These are phyloP conservation scores for Acanthosoma haemorrhoidale DNA, from an alignment of 2,888 invertebrate species.

Conservation along the genomic window DNA sequence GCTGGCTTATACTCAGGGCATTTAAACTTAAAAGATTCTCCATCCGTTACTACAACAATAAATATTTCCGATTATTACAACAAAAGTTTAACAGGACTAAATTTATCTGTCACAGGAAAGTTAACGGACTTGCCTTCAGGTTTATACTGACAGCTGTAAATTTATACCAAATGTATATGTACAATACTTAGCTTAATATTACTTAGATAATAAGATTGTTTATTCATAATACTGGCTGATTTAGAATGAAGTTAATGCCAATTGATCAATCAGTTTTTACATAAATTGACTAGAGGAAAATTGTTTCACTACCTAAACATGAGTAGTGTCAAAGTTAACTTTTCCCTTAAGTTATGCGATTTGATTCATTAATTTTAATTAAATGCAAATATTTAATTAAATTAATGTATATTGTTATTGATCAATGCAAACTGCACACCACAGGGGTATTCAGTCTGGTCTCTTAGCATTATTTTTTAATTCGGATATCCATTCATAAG, in stretches of 20 bases:
- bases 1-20: conserved; percentile 62
- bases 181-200: background rate
- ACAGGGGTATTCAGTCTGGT: too few relatives aligned
- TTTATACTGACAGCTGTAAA: conserved; percentile 40
- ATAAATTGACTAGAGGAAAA: too few relatives aligned
- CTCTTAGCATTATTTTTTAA: too few relatives aligned
- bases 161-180: background rate
- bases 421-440: too few relatives aligned
- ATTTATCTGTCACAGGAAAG: conserved; percentile 42
- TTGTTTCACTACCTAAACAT: too few relatives aligned
- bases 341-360: too few relatives aligned
- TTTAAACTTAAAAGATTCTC: conserved; percentile 41
- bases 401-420: too few relatives aligned
- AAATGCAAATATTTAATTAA: too few relatives aligned
- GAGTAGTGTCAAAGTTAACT: too few relatives aligned
- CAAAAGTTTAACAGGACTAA: conserved; percentile 39
- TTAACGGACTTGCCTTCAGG: conserved; percentile 43
- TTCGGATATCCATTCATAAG: too few relatives aligned
- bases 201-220: background rate
- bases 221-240: background rate
- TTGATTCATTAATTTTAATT: too few relatives aligned
- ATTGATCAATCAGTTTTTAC: too few relatives aligned
- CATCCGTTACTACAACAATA: conserved; percentile 26
- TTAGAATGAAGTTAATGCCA: background rate
- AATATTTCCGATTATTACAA: conserved; percentile 39